Base-by-base conservation (phyloP, 1,140 invertebrate species). In the Pachypsylla venusta region DNA sequence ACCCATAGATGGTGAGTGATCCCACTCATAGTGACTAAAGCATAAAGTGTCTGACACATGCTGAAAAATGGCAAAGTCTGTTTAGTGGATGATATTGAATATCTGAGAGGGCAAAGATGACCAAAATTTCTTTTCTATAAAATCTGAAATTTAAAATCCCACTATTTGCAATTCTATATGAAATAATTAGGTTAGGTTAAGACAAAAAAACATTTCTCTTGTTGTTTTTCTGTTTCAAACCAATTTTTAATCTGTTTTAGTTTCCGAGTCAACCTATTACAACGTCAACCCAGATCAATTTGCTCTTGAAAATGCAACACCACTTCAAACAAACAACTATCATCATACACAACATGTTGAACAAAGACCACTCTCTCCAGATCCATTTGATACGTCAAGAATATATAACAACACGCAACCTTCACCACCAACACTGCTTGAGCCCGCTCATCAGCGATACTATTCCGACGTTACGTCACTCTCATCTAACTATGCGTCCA, bases 321-420 rank as follows among this genome's bases (percentile, higher is more conserved):
- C n/a, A n/a, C n/a, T n/a, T n/a, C n/a, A n/a, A n/a, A n/a, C n/a
- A n/a, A n/a, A n/a, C n/a, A n/a, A n/a, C n/a, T n/a, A n/a, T n/a
- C n/a, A n/a, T n/a, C n/a, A n/a, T n/a, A n/a, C n/a, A n/a, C n/a
- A n/a, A n/a, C n/a, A n/a, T n/a, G n/a, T n/a, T n/a, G n/a, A n/a
- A n/a, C 25, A 2, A 56, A 30, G n/a, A 27, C 57, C 27, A 30
- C 53, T 25, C 13, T 65, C 63, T 19, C 62, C 59, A 14, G 77
- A 79, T 71, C 81, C 82, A 0, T 84, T 83, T 60, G 81, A 84
- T 65, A 84, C 81, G 0, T 76, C 75, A 0, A 20, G 25, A 13
- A 20, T 28, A 25, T 60, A 35, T 27, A 30, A 40, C 56, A 59
- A 54, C 20, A 13, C 27, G 13, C 53, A 54, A 13, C 4, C n/a